Percentiles rank a stretch among this genome's conserved stretches.
Evolutionary conservation across 2,888 invertebrate species (phyloP).

Genomic region (Hymenopus coronatus): DNA sequence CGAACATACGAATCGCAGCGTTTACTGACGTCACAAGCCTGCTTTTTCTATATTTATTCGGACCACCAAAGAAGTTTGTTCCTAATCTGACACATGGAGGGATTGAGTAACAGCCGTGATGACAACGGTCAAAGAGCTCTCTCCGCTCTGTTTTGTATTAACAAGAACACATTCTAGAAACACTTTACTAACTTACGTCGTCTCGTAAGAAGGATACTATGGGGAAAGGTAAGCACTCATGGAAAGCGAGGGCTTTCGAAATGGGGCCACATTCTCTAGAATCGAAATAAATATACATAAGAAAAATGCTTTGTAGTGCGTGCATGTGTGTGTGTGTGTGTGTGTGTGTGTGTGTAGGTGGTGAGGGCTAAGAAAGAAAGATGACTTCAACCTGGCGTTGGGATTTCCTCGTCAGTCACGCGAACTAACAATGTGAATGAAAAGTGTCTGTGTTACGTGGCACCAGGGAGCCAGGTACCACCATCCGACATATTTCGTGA

Average conservation of each 20-base stretch:
- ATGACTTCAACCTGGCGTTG: background rate
- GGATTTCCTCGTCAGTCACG: background rate
- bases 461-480: background rate
- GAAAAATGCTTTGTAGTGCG: background rate
- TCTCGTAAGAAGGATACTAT: background rate
- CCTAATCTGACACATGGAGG: background rate
- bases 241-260: background rate
- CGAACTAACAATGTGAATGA: background rate
- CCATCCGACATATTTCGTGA: background rate
- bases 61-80: conserved; percentile 23
- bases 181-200: background rate
- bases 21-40: background rate
- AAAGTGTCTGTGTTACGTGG: background rate
- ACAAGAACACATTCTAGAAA: background rate
- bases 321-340: background rate
- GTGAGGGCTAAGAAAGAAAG: background rate
- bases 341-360: too few species aligned
- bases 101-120: background rate
- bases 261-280: background rate
- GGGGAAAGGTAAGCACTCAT: background rate
- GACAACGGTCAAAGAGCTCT: conserved; percentile 1
- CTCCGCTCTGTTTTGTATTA: background rate
- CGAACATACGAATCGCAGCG: background rate
- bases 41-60: conserved; percentile 29
- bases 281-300: background rate